phyloP scores from a whole-genome alignment of 2,113 vertebrate genomes.

The Melanerpes aurifrons region DNA sequence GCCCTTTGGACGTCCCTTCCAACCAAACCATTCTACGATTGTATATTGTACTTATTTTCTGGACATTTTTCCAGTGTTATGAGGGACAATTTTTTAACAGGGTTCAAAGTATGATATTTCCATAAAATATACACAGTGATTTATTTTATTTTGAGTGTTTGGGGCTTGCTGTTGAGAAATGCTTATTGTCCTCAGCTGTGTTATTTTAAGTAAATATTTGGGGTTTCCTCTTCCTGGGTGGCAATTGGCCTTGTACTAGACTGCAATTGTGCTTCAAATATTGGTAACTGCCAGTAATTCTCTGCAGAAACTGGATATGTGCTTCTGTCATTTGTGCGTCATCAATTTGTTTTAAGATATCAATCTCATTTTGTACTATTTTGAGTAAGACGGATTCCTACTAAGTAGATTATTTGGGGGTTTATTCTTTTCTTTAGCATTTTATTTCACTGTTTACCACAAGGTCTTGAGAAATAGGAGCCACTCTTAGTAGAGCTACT shows the following conservation, averaged over 20 bases:
- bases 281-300: not conserved
- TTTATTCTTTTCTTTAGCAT: not conserved
- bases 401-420: not conserved
- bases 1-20: no score
- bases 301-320: not conserved
- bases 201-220: constrained; percentile 35
- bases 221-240: not conserved
- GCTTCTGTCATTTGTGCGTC: not conserved
- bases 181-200: not conserved
- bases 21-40: no score
- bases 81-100: not conserved
- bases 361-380: not conserved
- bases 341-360: not conserved
- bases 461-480: not conserved
- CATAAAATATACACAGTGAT: not conserved
- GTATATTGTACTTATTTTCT: not conserved
- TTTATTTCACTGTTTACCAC: not conserved
- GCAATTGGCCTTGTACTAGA: not conserved
- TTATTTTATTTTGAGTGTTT: not conserved
- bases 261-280: not conserved
- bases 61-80: not conserved
- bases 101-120: not conserved
- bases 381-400: not conserved
- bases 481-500: not conserved
- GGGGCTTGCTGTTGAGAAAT: not conserved